A percentile compares a stretch with the other conserved stretches of the same genome.
phyloP scores from a whole-genome alignment of 2,113 vertebrate genomes.

The Alouatta palliata region DNA sequence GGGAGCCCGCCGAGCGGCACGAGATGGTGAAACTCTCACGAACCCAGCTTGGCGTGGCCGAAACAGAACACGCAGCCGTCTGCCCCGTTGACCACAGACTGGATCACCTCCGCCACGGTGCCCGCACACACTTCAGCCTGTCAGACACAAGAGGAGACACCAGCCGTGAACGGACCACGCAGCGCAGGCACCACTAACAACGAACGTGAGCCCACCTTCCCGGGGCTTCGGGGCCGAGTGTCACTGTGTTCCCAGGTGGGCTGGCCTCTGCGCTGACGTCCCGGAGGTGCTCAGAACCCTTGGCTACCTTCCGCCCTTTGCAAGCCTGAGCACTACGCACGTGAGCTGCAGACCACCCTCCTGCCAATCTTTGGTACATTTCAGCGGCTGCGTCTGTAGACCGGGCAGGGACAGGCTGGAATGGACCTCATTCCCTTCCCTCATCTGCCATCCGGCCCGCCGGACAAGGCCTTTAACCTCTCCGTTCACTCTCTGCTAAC shows the following conservation, averaged over 20 bases:
- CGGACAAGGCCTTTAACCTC: neutral
- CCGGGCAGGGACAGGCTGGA: neutral
- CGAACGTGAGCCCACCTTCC: neutral
- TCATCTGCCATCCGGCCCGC: neutral
- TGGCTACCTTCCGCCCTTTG: fast-evolving
- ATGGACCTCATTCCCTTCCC: neutral
- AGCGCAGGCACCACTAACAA: fast-evolving
- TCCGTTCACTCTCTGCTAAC: neutral
- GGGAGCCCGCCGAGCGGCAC: fast-evolving
- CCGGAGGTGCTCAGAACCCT: neutral
- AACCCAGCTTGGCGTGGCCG: conserved; percentile 97
- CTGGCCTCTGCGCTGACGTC: neutral
- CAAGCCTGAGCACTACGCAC: neutral
- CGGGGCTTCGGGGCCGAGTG: neutral
- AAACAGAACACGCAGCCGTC: conserved; percentile 99
- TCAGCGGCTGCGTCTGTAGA: neutral
- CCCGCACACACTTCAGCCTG: conserved; percentile 98
- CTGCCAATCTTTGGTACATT: fast-evolving
- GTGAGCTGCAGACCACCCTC: neutral
- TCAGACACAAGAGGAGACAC: conserved; percentile 39
- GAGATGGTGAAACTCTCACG: conserved; percentile 71
- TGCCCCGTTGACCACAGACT: conserved; percentile 98
- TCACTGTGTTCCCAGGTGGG: neutral
- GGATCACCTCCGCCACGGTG: conserved; percentile 98
- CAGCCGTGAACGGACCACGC: fast-evolving